phyloP scores from a whole-genome alignment of 2,888 invertebrate genomes.

The Leucozona laternaria region DNA sequence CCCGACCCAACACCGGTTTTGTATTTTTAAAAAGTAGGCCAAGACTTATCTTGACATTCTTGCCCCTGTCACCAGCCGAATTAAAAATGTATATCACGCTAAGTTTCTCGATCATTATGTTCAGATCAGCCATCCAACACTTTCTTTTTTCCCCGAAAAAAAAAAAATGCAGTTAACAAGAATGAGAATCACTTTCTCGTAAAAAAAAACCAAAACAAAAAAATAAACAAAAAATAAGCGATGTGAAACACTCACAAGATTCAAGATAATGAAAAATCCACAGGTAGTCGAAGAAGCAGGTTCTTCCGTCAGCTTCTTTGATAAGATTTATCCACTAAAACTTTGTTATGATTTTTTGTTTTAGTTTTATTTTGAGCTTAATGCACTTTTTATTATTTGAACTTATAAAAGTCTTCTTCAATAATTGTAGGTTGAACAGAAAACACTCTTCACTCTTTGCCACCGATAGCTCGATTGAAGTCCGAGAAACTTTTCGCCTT shows the following conservation, averaged over 20 bases:
- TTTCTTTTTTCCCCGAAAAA: constrained; percentile 62
- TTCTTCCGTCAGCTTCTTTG: constrained; percentile 50
- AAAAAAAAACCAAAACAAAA: too few species aligned
- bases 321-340: constrained; percentile 54
- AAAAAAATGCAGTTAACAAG: constrained; percentile 27
- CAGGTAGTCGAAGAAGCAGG: constrained; percentile 46
- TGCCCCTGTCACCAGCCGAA: constrained; percentile 22
- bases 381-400: constrained; percentile 53
- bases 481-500: constrained; percentile 73
- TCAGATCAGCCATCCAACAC: constrained; percentile 36
- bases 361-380: neutral
- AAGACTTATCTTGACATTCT: constrained; percentile 41
- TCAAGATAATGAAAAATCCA: constrained; percentile 44
- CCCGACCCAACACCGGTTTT: constrained; percentile 46
- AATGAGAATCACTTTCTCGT: constrained; percentile 50
- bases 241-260: constrained; percentile 46
- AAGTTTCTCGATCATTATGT: neutral
- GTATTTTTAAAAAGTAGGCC: constrained; percentile 50
- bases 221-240: constrained; percentile 20
- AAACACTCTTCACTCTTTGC: constrained; percentile 72
- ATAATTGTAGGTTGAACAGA: constrained; percentile 2
- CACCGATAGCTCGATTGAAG: constrained; percentile 70
- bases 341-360: constrained; percentile 8
- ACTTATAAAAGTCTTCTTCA: constrained; percentile 18
- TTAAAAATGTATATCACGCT: constrained; percentile 45